These are phyloP conservation scores for Laterallus jamaicensis DNA, from an alignment of 2,113 vertebrate genomes.

Conservation along the genomic window DNA sequence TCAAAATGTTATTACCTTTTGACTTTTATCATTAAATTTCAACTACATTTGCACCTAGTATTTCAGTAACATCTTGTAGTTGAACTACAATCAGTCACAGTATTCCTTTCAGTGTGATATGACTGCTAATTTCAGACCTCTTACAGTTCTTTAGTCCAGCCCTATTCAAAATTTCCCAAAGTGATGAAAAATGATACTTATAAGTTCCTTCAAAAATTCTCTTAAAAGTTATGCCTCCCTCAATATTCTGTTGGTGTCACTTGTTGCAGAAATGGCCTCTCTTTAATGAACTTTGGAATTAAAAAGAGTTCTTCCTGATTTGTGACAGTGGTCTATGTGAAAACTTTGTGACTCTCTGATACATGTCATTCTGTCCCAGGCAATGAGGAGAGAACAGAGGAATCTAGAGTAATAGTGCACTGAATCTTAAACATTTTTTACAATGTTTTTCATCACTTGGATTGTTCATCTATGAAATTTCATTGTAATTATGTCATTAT, in stretches of 20 bases:
- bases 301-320: not conserved
- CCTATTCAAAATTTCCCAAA: not conserved
- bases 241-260: not conserved
- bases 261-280: not conserved
- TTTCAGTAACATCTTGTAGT: not conserved
- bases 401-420: not conserved
- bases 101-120: not conserved
- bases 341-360: not conserved
- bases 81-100: not conserved
- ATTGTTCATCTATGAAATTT: not conserved
- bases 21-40: not conserved
- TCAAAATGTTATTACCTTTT: not conserved
- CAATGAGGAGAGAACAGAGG: not conserved
- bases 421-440: not conserved
- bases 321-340: rapidly evolving
- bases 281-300: not conserved
- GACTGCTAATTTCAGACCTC: not conserved
- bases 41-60: not conserved
- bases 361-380: not conserved
- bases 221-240: not conserved
- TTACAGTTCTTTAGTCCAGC: not conserved
- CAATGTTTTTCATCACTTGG: not conserved
- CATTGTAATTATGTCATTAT: not conserved
- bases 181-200: not conserved
- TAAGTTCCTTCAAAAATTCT: not conserved